Evolutionary conservation across 2,113 vertebrate species (phyloP).

Genomic region (Butorides virescens): DNA sequence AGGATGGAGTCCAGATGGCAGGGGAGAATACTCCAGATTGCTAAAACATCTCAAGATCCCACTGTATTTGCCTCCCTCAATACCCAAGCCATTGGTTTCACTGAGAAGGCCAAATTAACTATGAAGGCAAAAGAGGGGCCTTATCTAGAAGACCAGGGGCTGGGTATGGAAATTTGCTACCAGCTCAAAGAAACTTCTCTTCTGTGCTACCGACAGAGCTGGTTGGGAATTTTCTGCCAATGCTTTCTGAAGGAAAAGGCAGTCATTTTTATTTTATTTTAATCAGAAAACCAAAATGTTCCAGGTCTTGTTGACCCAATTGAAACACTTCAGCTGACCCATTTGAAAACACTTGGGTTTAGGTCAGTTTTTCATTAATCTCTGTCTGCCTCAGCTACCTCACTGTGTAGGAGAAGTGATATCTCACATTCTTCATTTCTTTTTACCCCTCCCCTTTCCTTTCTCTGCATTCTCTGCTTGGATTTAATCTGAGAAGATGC

Average conservation of each 20-base stretch:
- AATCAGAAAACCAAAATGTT: background rate
- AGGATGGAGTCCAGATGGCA: background rate
- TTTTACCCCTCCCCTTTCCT: background rate
- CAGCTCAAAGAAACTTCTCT: background rate
- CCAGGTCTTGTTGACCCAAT: background rate
- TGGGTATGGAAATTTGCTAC: background rate
- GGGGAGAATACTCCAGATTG: background rate
- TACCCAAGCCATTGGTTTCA: background rate
- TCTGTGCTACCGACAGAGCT: background rate
- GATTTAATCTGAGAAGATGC: background rate
- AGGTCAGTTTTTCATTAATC: constrained; percentile 17
- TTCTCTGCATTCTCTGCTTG: background rate
- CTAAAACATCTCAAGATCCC: background rate
- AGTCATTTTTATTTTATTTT: background rate
- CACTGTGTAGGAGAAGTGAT: background rate
- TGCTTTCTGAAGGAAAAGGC: background rate
- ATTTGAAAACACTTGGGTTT: background rate
- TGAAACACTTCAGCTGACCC: background rate
- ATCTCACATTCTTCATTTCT: background rate
- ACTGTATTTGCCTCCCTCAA: background rate
- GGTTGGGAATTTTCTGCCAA: background rate
- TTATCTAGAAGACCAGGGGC: background rate
- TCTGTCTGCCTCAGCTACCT: background rate
- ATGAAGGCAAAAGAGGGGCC: background rate
- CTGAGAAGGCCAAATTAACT: background rate